phyloP scores from a whole-genome alignment of 2,113 vertebrate genomes.

The Lepidothrix coronata region DNA sequence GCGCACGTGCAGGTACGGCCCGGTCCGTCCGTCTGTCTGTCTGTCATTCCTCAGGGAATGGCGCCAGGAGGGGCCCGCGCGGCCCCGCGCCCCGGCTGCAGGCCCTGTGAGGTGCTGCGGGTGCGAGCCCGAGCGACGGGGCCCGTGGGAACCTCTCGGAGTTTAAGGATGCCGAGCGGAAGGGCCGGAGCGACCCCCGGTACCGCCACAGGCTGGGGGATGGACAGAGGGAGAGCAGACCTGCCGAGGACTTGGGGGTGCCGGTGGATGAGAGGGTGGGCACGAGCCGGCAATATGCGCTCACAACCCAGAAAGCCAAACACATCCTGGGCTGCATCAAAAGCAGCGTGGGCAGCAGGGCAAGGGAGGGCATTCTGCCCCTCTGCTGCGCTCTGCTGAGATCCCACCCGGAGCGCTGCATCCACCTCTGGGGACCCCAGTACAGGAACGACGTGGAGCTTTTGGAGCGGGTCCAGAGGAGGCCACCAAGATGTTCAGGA shows the following conservation, averaged over 20 bases:
- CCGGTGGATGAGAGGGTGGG: background rate
- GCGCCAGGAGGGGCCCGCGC: too few relatives aligned
- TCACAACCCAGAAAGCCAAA: background rate
- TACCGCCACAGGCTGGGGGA: accelerated
- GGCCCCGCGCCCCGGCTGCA: background rate
- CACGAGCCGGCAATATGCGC: accelerated
- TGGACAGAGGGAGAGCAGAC: background rate
- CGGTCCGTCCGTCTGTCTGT: background rate
- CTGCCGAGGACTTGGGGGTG: accelerated
- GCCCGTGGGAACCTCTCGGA: background rate
- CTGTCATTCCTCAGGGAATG: background rate
- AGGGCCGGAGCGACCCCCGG: too few relatives aligned
- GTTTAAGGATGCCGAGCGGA: background rate
- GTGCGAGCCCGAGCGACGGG: background rate
- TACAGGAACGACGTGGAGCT: background rate
- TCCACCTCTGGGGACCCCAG: accelerated
- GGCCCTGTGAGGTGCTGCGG: background rate
- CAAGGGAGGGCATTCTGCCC: background rate
- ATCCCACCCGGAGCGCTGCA: background rate
- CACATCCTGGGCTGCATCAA: background rate
- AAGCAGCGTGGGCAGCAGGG: background rate
- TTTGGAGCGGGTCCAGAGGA: background rate
- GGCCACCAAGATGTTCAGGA: background rate
- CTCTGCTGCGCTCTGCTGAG: background rate
- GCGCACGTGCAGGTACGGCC: background rate